These are phyloP conservation scores for Syrmaticus mikado DNA, from an alignment of 2,113 vertebrate species.

Conservation along the genomic window DNA sequence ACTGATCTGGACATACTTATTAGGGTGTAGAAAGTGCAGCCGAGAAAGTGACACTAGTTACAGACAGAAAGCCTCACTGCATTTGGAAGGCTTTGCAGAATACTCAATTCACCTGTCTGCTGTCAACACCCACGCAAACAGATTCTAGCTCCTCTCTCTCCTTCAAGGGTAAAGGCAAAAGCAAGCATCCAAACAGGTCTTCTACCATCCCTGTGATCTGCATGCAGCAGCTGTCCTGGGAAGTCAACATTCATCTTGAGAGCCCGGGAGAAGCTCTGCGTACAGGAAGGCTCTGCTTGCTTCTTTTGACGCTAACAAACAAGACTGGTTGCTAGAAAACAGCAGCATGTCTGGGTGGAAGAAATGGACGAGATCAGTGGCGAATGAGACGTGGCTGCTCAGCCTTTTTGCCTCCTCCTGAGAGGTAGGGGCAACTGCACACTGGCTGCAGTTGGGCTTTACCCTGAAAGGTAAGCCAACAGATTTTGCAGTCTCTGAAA, in stretches of 20 bases:
- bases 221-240: not conserved
- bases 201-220: not conserved
- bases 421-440: not conserved
- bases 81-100: not conserved
- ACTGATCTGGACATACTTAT: not conserved
- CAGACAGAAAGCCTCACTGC: not conserved
- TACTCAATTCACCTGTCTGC: not conserved
- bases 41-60: not conserved
- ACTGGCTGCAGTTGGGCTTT: not conserved
- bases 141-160: not conserved
- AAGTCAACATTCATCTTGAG: not conserved
- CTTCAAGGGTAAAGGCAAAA: not conserved
- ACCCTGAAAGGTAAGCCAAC: accelerated
- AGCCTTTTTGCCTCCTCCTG: not conserved
- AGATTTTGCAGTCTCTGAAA: not conserved
- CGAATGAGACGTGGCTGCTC: accelerated
- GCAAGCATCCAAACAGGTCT: not conserved
- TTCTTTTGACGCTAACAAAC: not conserved
- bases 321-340: not conserved
- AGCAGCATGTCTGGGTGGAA: not conserved
- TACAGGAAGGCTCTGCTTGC: not conserved
- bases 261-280: not conserved
- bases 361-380: not conserved
- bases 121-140: not conserved
- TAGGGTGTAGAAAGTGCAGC: not conserved